Conservation (phyloP, 2,113 vertebrate species). For the Synchiropus splendidus region DNA sequence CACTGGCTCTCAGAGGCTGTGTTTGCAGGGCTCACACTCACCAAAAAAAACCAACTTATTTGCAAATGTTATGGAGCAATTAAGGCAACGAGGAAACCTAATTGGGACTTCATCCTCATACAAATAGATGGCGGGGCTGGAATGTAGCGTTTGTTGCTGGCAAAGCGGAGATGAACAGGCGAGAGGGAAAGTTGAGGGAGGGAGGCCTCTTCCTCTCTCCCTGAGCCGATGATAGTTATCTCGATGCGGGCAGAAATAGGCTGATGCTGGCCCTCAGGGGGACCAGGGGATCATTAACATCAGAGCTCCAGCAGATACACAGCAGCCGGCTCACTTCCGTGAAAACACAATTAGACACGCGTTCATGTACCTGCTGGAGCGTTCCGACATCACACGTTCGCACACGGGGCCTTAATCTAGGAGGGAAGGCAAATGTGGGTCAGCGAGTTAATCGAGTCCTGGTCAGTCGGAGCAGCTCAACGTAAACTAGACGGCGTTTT, state of each 20-base stretch:
- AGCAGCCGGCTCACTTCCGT: conserved; percentile 9
- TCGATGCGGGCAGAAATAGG: conserved; percentile 55
- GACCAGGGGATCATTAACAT: conserved; percentile 50
- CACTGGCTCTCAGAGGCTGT: conserved; percentile 18
- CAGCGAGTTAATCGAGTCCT: conserved; percentile 38
- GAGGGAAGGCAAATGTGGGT: conserved; percentile 37
- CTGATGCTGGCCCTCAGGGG: conserved; percentile 33
- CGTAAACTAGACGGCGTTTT: too few species aligned
- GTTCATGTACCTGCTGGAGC: conserved; percentile 27
- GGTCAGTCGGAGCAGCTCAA: conserved; percentile 16
- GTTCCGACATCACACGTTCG: conserved; percentile 9
- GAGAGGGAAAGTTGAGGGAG: conserved; percentile 14
- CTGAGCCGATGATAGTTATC: conserved; percentile 60
- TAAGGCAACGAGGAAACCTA: conserved; percentile 40
- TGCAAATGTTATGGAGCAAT: conserved; percentile 36
- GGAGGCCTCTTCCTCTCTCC: conserved; percentile 25
- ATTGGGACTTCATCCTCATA: conserved; percentile 17
- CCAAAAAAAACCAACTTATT: conserved; percentile 40
- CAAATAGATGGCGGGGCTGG: conserved; percentile 18
- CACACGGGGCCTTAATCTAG: conserved; percentile 20
- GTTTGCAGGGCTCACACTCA: conserved; percentile 32
- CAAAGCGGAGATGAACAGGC: background rate
- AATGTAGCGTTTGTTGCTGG: conserved; percentile 25
- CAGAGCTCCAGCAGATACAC: conserved; percentile 24
- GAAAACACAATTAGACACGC: conserved; percentile 33